phyloP scores from a whole-genome alignment of 2,888 invertebrate species.

The Diadegma fenestrale region DNA sequence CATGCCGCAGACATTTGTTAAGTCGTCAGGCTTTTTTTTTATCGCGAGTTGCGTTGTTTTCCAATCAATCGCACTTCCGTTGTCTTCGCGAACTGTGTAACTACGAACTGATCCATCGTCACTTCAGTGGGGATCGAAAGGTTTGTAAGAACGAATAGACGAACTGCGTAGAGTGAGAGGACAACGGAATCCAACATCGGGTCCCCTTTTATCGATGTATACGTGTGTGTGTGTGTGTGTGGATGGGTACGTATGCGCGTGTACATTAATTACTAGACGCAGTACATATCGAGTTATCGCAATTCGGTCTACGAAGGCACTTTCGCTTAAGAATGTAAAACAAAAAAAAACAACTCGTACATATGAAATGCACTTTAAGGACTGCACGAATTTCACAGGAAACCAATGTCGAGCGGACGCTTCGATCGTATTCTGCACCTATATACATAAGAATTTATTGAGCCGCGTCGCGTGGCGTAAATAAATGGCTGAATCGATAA shows the following conservation, averaged over 20 bases:
- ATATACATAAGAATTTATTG: neutral
- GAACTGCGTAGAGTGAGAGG: neutral
- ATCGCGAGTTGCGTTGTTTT: slow-evolving; percentile 4
- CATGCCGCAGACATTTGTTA: neutral
- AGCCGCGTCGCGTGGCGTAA: neutral
- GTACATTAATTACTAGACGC: neutral
- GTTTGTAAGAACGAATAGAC: neutral
- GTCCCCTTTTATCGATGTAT: slow-evolving; percentile 11
- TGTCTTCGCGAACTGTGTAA: neutral
- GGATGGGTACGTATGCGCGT: neutral
- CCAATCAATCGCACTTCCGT: neutral
- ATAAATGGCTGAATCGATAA: slow-evolving; percentile 9
- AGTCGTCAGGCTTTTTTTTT: slow-evolving; percentile 1
- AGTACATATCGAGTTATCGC: neutral
- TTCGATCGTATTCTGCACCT: neutral
- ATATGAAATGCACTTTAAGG: neutral
- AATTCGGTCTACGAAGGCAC: neutral
- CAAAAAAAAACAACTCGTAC: neutral
- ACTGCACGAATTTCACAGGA: neutral
- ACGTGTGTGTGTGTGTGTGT: neutral
- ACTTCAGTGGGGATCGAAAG: neutral
- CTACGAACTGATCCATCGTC: neutral
- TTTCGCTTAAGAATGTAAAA: neutral
- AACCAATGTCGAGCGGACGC: neutral
- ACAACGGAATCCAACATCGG: neutral